Conservation (phyloP, 2,113 vertebrate genomes). For the Neomonachus schauinslandi region DNA sequence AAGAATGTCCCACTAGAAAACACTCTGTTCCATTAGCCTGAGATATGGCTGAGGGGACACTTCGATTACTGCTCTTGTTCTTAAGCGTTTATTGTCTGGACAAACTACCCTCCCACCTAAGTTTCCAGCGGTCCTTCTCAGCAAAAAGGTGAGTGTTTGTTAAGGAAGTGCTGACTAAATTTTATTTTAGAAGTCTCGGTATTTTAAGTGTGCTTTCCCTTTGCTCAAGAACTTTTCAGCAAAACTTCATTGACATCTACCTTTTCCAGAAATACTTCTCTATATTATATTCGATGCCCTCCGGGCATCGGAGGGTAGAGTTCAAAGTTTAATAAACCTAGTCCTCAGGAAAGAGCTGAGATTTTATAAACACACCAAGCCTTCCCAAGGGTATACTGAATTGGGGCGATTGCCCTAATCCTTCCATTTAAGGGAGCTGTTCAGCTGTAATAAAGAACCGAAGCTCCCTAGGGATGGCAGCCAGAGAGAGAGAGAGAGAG, state of each 20-base stretch:
- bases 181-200: slow-evolving; percentile 43
- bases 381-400: neutral
- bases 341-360: neutral
- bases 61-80: neutral
- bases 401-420: neutral
- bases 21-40: neutral
- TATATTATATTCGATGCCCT: neutral
- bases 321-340: slow-evolving; percentile 33
- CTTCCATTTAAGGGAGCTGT: neutral
- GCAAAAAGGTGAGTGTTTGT: neutral
- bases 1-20: neutral
- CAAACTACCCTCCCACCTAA: slow-evolving; percentile 21
- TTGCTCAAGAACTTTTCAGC: slow-evolving; percentile 44
- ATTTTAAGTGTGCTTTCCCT: neutral
- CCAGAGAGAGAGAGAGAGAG: neutral
- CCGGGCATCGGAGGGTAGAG: neutral
- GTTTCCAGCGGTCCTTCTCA: neutral
- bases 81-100: slow-evolving; percentile 32
- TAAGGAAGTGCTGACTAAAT: slow-evolving; percentile 21
- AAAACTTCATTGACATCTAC: neutral
- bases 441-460: neutral
- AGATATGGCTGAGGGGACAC: neutral
- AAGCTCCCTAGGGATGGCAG: neutral
- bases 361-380: neutral
- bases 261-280: slow-evolving; percentile 10